Percentiles rank a stretch among this genome's conserved stretches.
Conservation (phyloP, 2,888 invertebrate genomes). For the Cerastis leucographa region DNA sequence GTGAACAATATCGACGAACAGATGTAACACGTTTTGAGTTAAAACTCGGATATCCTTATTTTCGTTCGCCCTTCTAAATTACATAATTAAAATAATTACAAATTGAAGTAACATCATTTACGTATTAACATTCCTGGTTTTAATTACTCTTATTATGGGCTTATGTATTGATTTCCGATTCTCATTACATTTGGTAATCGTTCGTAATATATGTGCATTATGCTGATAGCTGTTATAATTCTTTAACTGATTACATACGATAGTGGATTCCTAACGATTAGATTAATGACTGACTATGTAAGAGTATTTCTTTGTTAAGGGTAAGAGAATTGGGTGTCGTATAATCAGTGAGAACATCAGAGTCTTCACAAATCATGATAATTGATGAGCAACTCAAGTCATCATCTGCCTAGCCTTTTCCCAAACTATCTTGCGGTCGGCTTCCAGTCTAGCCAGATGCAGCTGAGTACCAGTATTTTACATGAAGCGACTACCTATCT, state of each 20-base stretch:
- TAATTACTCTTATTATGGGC: constrained; percentile 43
- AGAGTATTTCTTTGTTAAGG: neutral
- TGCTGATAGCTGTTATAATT: constrained; percentile 5
- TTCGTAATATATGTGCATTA: constrained; percentile 9
- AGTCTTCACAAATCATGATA: neutral
- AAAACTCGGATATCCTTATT: constrained; percentile 36
- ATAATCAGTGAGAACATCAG: neutral
- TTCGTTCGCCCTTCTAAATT: constrained; percentile 18
- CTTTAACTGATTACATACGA: neutral
- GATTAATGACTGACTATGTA: neutral
- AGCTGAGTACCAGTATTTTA: too few relatives aligned
- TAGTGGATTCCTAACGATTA: neutral
- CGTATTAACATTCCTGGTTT: constrained; percentile 32
- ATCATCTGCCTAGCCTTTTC: too few relatives aligned
- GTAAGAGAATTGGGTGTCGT: neutral
- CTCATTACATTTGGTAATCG: constrained; percentile 41
- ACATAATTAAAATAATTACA: constrained; percentile 24
- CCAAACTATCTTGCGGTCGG: too few relatives aligned
- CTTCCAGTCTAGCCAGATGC: too few relatives aligned
- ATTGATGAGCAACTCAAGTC: neutral
- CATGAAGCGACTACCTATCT: too few relatives aligned
- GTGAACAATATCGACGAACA: neutral
- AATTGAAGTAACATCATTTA: constrained; percentile 22
- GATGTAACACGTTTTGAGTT: neutral
- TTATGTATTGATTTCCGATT: constrained; percentile 45